Base-by-base conservation (phyloP, 2,888 invertebrate species). In the Hirudinaria manillensis region DNA sequence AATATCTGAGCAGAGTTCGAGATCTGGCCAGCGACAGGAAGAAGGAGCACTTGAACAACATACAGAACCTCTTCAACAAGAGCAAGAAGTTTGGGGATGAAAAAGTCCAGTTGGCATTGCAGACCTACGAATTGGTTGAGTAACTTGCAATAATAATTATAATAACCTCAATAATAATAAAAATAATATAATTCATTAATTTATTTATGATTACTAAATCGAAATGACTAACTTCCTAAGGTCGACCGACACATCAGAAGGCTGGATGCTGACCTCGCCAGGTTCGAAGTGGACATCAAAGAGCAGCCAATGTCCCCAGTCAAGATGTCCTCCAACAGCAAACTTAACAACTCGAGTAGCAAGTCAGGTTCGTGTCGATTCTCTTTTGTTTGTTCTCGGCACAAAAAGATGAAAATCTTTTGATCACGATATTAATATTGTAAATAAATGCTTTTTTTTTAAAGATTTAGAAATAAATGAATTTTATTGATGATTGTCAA, bases 191-290 rank as follows among this genome's bases (percentile, higher is more conserved):
- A 61, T 61, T 61, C 21, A 61, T 61, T 61, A 56, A 53, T 16
- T 16, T 53, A 53, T 21, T 56, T 56, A 24, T 56, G 13, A 24
- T 56, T 24, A 56, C 3, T 16, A 4, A 61, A 61, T 61, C 6
- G 61, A 27, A 61, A 24, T 61, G 6, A 61, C 29, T 16, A 29
- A 16, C 29, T 7, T 68, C 34, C 6, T 7, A 29, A 88, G 88
- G 95, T 97, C 55, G 97, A 99, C 86, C 97, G 97, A 85, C 97
- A 98, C 85, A 98, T 98, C 80, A 89, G 97, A 81, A 90, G 94
- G 81, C 88, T 98, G 82, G 98, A 98, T 86, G 93, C 94, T 75
- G 97, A 98, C 88, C 89, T 98, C 83, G 94, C 95, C 0, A 89
- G 95, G 77, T 98, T 98, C 85, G 97, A 98, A 86, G 92, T 94